Evolutionary conservation across 2,113 vertebrate species (phyloP).

Genomic region (Semicossyphus pulcher): DNA sequence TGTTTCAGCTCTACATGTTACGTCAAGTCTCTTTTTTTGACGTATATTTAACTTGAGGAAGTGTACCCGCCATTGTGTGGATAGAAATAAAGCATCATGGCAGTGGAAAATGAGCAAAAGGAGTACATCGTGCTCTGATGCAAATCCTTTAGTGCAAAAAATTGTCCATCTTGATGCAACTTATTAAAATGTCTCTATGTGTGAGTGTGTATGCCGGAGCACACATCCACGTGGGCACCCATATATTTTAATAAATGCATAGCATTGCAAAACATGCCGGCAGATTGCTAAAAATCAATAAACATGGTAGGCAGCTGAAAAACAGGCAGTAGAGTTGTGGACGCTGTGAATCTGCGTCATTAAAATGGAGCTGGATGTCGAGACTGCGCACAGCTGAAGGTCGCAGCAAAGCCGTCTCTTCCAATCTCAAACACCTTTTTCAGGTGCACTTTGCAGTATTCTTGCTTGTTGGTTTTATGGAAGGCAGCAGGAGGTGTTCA

Average conservation of each 20-base stretch:
- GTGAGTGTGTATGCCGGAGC: background rate
- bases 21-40: background rate
- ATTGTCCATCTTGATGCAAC: slow-evolving; percentile 17
- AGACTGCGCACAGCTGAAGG: background rate
- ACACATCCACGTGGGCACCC: background rate
- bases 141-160: slow-evolving; percentile 6
- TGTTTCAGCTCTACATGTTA: background rate
- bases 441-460: background rate
- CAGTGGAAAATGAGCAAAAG: background rate
- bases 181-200: slow-evolving; percentile 7
- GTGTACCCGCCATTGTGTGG: background rate
- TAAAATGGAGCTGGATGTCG: background rate
- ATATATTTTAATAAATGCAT: background rate
- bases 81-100: background rate
- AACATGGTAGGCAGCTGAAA: background rate
- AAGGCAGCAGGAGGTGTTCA: background rate
- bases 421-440: background rate
- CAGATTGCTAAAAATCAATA: background rate
- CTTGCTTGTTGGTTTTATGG: background rate
- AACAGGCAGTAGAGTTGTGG: background rate
- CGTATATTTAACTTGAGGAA: background rate
- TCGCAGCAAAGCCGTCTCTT: background rate
- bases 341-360: background rate
- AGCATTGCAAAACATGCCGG: background rate
- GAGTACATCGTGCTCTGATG: background rate